Evolutionary conservation across 53 echinoderm and acorn worm species (phyloP).

Genomic region (Echinarachnius parma): DNA sequence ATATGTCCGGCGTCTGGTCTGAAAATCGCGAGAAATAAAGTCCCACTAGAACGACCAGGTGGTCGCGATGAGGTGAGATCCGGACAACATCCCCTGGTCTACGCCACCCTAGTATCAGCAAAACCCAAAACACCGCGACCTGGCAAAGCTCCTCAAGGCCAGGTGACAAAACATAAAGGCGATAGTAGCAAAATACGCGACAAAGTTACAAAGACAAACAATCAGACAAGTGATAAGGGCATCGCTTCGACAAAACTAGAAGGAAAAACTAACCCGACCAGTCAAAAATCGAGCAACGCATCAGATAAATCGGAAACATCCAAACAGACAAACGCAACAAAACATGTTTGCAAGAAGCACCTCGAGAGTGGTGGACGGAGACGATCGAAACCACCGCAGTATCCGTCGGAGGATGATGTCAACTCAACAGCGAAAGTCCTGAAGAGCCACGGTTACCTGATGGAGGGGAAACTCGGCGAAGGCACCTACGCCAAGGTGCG

Average conservation of each 20-base stretch:
- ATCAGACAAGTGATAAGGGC: background rate
- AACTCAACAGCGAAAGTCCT: conserved; percentile 22
- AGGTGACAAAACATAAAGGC: conserved; percentile 17
- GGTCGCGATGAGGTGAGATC: conserved; percentile 9
- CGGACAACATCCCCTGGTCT: background rate
- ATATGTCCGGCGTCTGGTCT: background rate
- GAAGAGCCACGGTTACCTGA: conserved; percentile 6
- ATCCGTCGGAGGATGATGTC: conserved; percentile 30
- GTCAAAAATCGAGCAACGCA: background rate
- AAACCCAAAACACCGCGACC: conserved; percentile 17
- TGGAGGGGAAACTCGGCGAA: conserved; percentile 70
- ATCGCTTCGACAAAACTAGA: background rate
- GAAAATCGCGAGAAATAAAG: background rate
- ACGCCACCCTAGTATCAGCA: background rate
- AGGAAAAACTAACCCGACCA: background rate
- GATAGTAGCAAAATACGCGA: background rate
- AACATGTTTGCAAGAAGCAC: background rate
- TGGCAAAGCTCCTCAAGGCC: background rate
- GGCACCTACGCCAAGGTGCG: conserved; percentile 92
- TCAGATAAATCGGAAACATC: background rate
- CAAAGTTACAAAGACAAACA: conserved; percentile 3
- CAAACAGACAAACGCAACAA: background rate
- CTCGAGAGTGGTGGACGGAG: background rate
- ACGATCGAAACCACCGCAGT: conserved; percentile 30
- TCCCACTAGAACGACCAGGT: background rate